Evolutionary conservation across 2,888 invertebrate genomes (phyloP).

Genomic region (Nipponacmea schrenckii): DNA sequence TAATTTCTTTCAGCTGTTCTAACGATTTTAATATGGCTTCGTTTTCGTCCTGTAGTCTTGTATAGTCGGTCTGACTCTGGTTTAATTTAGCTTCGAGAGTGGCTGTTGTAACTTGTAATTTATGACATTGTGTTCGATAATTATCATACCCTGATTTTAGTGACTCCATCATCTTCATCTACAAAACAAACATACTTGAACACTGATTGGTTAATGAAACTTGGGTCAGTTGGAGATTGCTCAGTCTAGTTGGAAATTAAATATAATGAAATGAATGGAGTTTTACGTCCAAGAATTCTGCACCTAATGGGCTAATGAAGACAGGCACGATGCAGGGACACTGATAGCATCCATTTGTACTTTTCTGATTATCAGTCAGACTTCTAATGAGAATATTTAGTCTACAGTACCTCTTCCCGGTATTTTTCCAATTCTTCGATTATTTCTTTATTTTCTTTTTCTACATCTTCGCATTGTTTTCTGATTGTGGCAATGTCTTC

Average conservation of each 20-base stretch:
- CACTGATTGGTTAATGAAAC: no score
- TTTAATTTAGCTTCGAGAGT: conserved; percentile 36
- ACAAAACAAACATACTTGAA: conserved; percentile 10
- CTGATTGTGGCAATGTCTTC: conserved; percentile 9
- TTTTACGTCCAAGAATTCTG: no score
- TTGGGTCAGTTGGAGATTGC: no score
- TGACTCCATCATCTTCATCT: conserved; percentile 37
- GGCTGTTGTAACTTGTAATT: conserved; percentile 29
- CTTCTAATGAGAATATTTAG: neutral
- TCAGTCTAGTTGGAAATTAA: no score
- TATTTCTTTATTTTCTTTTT: conserved; percentile 32
- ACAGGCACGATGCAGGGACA: conserved; percentile 10
- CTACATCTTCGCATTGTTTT: conserved; percentile 36
- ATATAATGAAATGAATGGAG: no score
- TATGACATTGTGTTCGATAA: conserved; percentile 36
- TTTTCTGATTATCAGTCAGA: neutral
- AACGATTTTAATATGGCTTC: conserved; percentile 27
- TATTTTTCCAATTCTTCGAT: conserved; percentile 26
- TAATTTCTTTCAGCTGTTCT: conserved; percentile 27
- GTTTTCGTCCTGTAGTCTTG: conserved; percentile 23
- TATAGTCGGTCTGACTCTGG: conserved; percentile 27
- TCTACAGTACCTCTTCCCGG: conserved; percentile 16
- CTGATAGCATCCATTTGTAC: neutral
- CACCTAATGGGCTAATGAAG: no score
- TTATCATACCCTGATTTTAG: conserved; percentile 39